phyloP scores from a whole-genome alignment of 2,888 invertebrate species.

The Limnephilus auricula region DNA sequence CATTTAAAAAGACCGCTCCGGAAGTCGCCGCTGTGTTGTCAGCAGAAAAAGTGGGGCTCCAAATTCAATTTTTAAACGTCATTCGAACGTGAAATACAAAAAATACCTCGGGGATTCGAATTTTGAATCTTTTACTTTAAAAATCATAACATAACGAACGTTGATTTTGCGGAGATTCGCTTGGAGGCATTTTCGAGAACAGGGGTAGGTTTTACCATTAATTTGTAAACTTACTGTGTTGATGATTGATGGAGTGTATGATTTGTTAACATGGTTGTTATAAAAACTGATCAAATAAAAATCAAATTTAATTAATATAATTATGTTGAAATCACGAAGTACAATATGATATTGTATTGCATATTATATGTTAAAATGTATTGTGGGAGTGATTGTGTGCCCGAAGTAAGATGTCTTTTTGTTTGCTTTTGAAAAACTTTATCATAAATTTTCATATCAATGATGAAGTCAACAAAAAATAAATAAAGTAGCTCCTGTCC shows the following conservation, averaged over 20 bases:
- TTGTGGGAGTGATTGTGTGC: too few relatives aligned
- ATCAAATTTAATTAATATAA: too few relatives aligned
- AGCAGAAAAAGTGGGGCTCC: slow-evolving; percentile 47
- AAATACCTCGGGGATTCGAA: slow-evolving; percentile 7
- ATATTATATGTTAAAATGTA: too few relatives aligned
- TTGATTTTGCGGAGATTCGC: slow-evolving; percentile 64
- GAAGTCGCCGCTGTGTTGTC: slow-evolving; percentile 56
- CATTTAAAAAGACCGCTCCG: slow-evolving; percentile 64
- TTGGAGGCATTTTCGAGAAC: slow-evolving; percentile 35
- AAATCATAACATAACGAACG: slow-evolving; percentile 36
- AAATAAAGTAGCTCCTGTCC: too few relatives aligned
- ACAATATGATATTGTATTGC: too few relatives aligned
- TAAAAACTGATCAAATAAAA: too few relatives aligned
- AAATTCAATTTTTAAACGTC: slow-evolving; percentile 65
- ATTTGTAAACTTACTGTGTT: neutral
- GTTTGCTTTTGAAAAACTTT: too few relatives aligned
- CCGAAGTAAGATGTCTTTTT: too few relatives aligned
- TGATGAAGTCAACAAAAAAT: too few relatives aligned
- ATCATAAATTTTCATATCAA: too few relatives aligned
- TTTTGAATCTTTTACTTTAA: slow-evolving; percentile 53
- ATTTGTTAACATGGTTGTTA: neutral
- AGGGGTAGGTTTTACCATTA: neutral
- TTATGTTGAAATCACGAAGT: too few relatives aligned
- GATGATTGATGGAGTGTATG: neutral
- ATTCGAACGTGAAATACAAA: slow-evolving; percentile 58